Percentiles rank a stretch among this genome's conserved stretches.
Conservation (phyloP, 2,888 invertebrate species). For the Amblyjoppa proteus region DNA sequence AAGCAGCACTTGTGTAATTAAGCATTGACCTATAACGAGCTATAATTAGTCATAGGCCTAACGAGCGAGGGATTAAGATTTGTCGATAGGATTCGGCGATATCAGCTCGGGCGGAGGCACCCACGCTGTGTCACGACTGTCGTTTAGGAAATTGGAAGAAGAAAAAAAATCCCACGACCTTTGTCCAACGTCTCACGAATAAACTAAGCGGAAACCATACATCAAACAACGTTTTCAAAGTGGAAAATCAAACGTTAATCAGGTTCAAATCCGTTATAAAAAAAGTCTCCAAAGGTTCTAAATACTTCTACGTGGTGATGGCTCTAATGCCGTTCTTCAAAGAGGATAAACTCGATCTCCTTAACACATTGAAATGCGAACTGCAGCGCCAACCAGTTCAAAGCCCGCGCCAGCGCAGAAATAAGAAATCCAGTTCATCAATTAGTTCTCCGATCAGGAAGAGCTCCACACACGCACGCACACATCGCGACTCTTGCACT, state of each 20-base stretch:
- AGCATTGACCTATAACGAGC: constrained; percentile 83
- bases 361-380: not conserved
- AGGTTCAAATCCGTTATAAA: not conserved
- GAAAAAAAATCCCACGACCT: constrained; percentile 9
- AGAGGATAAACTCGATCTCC: constrained; percentile 1
- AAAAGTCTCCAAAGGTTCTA: not conserved
- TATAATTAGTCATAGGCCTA: constrained; percentile 82
- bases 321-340: not conserved
- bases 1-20: constrained; percentile 74
- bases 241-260: not conserved
- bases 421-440: constrained; percentile 46
- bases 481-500: constrained; percentile 14
- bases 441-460: constrained; percentile 50
- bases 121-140: constrained; percentile 66
- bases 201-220: not conserved
- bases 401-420: constrained; percentile 1
- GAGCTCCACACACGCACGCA: constrained; percentile 8
- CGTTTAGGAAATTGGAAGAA: not conserved
- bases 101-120: constrained; percentile 69
- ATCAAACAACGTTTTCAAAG: not conserved
- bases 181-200: constrained; percentile 17
- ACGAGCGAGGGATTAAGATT: constrained; percentile 78
- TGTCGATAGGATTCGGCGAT: constrained; percentile 77
- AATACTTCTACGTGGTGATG: not conserved
- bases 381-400: not conserved